Evolutionary conservation across 2,797 vertebrate species (phyloP).

Genomic region (Lacerta viridis): DNA sequence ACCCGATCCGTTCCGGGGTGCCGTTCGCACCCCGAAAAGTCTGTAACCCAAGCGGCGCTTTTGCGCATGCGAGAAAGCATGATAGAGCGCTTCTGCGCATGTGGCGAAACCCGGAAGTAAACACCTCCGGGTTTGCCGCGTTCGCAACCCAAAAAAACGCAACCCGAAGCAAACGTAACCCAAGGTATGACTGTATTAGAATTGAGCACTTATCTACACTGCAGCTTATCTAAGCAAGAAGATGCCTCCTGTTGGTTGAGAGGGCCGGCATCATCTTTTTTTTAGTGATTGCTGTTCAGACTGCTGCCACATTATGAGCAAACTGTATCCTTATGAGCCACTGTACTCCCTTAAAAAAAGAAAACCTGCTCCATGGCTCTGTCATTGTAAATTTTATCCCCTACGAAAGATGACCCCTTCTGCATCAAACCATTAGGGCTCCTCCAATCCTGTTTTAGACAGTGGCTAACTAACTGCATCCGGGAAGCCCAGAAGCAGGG

Average conservation of each 20-base stretch:
- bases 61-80: no score
- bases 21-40: no score
- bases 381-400: neutral
- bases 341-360: neutral
- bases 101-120: no score
- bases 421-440: neutral
- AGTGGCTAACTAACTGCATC: neutral
- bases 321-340: neutral
- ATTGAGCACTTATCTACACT: neutral
- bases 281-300: neutral
- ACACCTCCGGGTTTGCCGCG: no score
- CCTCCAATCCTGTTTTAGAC: neutral
- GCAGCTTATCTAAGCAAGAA: neutral
- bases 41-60: no score
- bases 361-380: neutral
- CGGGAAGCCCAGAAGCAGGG: neutral
- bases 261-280: neutral
- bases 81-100: no score
- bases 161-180: no score
- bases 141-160: no score
- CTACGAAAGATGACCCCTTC: neutral
- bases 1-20: no score
- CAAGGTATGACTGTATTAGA: neutral
- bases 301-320: neutral
- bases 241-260: neutral